A percentile compares a stretch with the other conserved stretches of the same genome.
Evolutionary conservation across 2,888 invertebrate genomes (phyloP).

Genomic region (Tenthredo mesomela): DNA sequence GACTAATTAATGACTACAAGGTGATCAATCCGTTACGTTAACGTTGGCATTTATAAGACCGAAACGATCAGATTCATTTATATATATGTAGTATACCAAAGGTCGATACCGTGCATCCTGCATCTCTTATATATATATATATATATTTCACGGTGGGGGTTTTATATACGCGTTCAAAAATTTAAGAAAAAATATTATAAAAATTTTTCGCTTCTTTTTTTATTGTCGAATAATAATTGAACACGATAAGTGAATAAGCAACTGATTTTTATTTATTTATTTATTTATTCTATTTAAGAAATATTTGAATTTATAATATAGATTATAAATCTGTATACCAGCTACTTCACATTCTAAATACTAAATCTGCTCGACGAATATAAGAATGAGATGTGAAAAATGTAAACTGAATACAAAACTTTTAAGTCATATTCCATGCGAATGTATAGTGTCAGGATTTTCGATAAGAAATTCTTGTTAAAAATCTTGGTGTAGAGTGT

Average conservation of each 20-base stretch:
- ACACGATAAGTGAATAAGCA: not conserved
- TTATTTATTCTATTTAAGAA: not conserved
- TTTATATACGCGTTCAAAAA: not conserved
- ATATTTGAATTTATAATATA: not conserved
- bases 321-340: no score
- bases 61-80: conserved; percentile 28
- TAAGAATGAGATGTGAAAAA: no score
- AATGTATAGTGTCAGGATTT: not conserved
- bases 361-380: no score
- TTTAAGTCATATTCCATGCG: no score
- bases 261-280: not conserved
- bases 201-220: not conserved
- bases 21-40: conserved; percentile 27
- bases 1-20: conserved; percentile 19
- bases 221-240: not conserved
- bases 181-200: no score
- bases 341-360: no score
- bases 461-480: not conserved
- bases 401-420: not conserved
- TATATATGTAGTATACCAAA: not conserved
- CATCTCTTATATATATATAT: not conserved
- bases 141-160: not conserved
- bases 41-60: conserved; percentile 39
- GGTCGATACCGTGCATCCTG: not conserved
- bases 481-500: not conserved